These are phyloP conservation scores for Phrynocephalus vlangalii DNA, from an alignment of 2,797 vertebrate genomes.

Conservation along the genomic window DNA sequence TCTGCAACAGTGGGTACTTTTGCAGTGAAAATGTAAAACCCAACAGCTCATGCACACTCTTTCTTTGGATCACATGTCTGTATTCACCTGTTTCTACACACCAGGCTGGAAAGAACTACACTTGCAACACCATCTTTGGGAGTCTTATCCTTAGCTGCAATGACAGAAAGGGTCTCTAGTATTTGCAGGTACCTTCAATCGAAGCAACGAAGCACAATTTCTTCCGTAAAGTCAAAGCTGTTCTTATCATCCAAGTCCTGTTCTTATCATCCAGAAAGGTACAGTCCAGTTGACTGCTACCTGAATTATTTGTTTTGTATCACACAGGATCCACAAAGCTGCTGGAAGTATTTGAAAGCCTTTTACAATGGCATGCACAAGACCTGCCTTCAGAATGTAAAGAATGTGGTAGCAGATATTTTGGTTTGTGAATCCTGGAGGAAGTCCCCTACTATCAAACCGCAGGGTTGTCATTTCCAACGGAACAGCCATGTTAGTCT, in stretches of 20 bases:
- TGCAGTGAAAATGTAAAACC: neutral
- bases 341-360: neutral
- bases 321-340: neutral
- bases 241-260: neutral
- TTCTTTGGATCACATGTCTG: neutral
- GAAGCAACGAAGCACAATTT: neutral
- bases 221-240: too few species aligned
- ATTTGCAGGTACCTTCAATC: neutral
- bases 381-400: neutral
- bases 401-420: neutral
- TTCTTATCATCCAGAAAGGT: neutral
- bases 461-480: too few species aligned
- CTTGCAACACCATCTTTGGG: neutral
- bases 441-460: too few species aligned
- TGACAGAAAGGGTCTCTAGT: neutral
- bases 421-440: too few species aligned
- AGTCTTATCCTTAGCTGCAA: neutral
- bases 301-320: constrained; percentile 19
- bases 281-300: neutral
- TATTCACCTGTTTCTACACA: neutral
- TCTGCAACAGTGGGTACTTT: neutral
- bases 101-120: neutral
- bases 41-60: neutral
- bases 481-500: too few species aligned
- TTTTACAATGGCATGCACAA: neutral